Conservation (phyloP, 1,140 invertebrate species). For the Galendromus occidentalis region DNA sequence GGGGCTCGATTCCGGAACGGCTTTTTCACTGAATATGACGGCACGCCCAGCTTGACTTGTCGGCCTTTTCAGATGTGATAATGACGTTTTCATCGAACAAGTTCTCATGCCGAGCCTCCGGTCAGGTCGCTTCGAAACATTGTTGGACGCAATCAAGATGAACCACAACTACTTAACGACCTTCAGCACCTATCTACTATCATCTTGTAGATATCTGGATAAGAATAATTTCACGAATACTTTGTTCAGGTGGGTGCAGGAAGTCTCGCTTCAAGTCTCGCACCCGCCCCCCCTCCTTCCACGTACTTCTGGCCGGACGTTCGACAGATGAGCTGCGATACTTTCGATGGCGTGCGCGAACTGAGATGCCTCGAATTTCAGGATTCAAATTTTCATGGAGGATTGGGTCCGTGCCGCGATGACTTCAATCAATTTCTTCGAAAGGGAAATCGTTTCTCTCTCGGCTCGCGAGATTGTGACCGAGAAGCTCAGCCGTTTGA, state of each 20-base stretch:
- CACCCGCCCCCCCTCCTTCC: too few species aligned
- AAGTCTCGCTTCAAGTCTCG: too few species aligned
- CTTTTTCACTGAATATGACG: too few species aligned
- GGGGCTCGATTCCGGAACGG: too few species aligned
- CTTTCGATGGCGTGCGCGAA: too few species aligned
- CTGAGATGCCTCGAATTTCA: too few species aligned
- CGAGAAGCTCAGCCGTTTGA: slow-evolving; percentile 8
- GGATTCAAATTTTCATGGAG: slow-evolving; percentile 21
- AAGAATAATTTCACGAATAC: slow-evolving; percentile 25
- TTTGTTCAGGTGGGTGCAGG: slow-evolving; percentile 26
- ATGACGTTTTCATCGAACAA: slow-evolving; percentile 28
- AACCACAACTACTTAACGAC: slow-evolving; percentile 26
- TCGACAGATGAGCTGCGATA: too few species aligned
- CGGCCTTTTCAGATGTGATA: background rate
- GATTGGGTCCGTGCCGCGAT: slow-evolving; percentile 20
- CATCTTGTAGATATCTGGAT: slow-evolving; percentile 27
- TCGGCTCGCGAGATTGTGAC: background rate
- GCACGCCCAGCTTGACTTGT: too few species aligned
- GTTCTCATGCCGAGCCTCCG: slow-evolving; percentile 27
- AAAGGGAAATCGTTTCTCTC: background rate
- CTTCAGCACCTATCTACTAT: slow-evolving; percentile 26
- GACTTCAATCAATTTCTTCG: slow-evolving; percentile 20
- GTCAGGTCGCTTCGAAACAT: slow-evolving; percentile 24
- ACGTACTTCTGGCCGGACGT: too few species aligned
- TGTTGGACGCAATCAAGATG: slow-evolving; percentile 26